Evolutionary conservation across 2,888 invertebrate genomes (phyloP), one percentile per base, ranked within the genome.

Genomic region (Tyria jacobaeae): DNA sequence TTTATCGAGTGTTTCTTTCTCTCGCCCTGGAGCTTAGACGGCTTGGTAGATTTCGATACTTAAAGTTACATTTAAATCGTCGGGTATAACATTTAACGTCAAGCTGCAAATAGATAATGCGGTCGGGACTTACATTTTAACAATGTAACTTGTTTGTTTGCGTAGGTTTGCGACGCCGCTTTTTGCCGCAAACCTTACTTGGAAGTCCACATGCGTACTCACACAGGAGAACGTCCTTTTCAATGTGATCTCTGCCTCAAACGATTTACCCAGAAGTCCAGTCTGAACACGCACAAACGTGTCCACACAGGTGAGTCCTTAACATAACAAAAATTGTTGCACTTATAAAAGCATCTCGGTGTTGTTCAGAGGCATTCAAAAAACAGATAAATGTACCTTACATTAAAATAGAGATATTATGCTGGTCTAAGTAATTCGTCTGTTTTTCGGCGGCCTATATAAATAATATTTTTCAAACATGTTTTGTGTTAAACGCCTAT

Each of bases 101-200:
- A n/a, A n/a, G n/a, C n/a, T n/a, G n/a, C n/a, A n/a, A n/a, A n/a
- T n/a, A n/a, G n/a, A n/a, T n/a, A n/a, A n/a, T n/a, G n/a, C n/a
- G n/a, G n/a, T n/a, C n/a, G n/a, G n/a, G n/a, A n/a, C n/a, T n/a
- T n/a, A n/a, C n/a, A n/a, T n/a, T n/a, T n/a, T n/a, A n/a, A n/a
- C n/a, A n/a, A n/a, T n/a, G n/a, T n/a, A n/a, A n/a, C n/a, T n/a
- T n/a, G n/a, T 27, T 66, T 44, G 25, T 70, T 62, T 66, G 27
- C 51, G 10, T 78, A 95, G 95, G 94, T 94, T 54, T 97, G 97
- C 88, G 96, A 96, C 82, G 96, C 96, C 52, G 96, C 96, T 68
- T 97, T 97, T 85, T 97, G 97, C 84, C 95, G 97, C 76, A 97
- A 97, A 91, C 97, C 97, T 54, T 97, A 97, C 87, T 89, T 97